Evolutionary conservation across 2,113 vertebrate species (phyloP).

Genomic region (Tragelaphus buxtoni): DNA sequence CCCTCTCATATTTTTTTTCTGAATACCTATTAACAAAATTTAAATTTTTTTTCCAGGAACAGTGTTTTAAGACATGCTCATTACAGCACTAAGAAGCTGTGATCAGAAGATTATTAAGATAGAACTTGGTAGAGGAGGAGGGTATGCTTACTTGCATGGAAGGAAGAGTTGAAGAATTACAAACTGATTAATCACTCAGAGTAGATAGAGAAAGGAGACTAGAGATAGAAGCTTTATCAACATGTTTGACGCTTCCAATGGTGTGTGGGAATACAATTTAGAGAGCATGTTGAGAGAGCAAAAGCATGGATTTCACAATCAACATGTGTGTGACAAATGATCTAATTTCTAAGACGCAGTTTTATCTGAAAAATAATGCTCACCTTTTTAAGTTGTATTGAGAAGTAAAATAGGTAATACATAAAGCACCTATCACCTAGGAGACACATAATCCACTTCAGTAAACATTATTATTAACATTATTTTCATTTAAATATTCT

Average conservation of each 20-base stretch:
- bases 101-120: background rate
- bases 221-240: background rate
- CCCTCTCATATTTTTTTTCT: background rate
- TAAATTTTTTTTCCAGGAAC: background rate
- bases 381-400: background rate
- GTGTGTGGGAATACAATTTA: background rate
- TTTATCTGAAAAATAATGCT: background rate
- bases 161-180: background rate
- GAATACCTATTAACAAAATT: background rate
- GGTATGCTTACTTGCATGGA: background rate
- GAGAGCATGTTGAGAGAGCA: background rate
- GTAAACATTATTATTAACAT: background rate
- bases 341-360: background rate
- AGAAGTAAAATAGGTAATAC: background rate
- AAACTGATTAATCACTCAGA: background rate
- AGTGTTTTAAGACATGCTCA: conserved; percentile 16
- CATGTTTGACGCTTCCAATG: background rate
- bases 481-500: background rate
- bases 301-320: background rate
- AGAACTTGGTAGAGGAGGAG: background rate
- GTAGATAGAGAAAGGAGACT: background rate
- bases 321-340: background rate
- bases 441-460: background rate
- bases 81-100: background rate
- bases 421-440: background rate